Percentiles rank a stretch among this genome's conserved stretches.
phyloP scores from a whole-genome alignment of 2,113 vertebrate species.

The Ictidomys tridecemlineatus region DNA sequence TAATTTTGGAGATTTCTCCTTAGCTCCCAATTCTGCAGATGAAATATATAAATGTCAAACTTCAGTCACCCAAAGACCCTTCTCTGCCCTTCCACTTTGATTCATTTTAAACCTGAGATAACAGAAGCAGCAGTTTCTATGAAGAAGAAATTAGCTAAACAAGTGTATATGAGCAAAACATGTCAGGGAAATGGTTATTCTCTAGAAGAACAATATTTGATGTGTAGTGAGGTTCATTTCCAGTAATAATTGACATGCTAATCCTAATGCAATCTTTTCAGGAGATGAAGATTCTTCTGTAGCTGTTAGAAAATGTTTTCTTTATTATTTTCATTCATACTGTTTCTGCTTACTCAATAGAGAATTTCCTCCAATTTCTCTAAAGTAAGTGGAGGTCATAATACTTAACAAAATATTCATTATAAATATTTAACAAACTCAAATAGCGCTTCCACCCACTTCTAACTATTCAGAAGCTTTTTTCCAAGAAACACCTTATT shows the following conservation, averaged over 20 bases:
- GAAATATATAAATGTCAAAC: not conserved
- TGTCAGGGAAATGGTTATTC: not conserved
- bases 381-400: not conserved
- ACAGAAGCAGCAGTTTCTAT: fast-evolving
- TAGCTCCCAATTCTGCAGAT: not conserved
- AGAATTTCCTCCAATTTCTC: not conserved
- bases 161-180: fast-evolving
- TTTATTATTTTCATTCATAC: not conserved
- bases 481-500: not conserved
- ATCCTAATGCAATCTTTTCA: not conserved
- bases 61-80: not conserved
- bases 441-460: not conserved
- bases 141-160: not conserved
- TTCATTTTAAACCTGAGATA: not conserved
- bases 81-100: not conserved
- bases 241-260: not conserved
- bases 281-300: not conserved
- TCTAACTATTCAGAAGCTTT: not conserved
- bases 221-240: not conserved
- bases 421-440: not conserved
- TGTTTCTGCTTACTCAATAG: not conserved
- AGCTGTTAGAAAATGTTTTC: not conserved
- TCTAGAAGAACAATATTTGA: not conserved
- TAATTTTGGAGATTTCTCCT: not conserved
- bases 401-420: not conserved